Base-by-base conservation (phyloP, 1,140 invertebrate species). In the Apis cerana region DNA sequence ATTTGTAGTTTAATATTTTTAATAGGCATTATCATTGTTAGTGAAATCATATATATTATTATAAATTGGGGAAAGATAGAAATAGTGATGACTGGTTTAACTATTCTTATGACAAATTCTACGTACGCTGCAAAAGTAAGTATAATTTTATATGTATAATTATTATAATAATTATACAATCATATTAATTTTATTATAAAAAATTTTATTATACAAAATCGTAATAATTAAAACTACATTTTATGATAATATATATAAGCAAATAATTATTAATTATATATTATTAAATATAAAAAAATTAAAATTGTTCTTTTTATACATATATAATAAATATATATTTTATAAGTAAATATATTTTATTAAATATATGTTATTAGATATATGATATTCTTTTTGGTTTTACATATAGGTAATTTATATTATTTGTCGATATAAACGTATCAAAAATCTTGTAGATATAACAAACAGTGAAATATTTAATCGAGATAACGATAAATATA, bases 61-160 rank as follows among this genome's bases (percentile, higher is more conserved):
- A 23, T 82, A 4, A 68, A 82, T 52, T 88, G 88, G 87, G 84
- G 82, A 13, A 80, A 89, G 58, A n/a, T 90, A 50, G 81, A 69
- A 0, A 62, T 75, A 79, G 85, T 92, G 65, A 33, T 86, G 10
- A 84, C 89, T 0, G 85, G 85, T 19, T 74, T 78, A 21, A 87
- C 88, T 27, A 23, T 92, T 0, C 64, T 92, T 0, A 90, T 92
- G 89, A 90, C 91, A 2, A 91, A 92, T 75, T 80, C n/a, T 50
- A 80, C 79, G 12, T 88, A 91, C 23, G 75, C 84, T 62, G 88
- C 74, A 15, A 92, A 92, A 90, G 90, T 43, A 5, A 43, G 33
- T 91, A 27, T 68, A 13, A 62, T n/a, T 69, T 48, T 21, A 69
- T 23, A 1, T 69, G 12, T 10, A n/a, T 67, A 0, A 43, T 43